Evolutionary conservation across 2,888 invertebrate species (phyloP).

Genomic region (Netelia melanura): DNA sequence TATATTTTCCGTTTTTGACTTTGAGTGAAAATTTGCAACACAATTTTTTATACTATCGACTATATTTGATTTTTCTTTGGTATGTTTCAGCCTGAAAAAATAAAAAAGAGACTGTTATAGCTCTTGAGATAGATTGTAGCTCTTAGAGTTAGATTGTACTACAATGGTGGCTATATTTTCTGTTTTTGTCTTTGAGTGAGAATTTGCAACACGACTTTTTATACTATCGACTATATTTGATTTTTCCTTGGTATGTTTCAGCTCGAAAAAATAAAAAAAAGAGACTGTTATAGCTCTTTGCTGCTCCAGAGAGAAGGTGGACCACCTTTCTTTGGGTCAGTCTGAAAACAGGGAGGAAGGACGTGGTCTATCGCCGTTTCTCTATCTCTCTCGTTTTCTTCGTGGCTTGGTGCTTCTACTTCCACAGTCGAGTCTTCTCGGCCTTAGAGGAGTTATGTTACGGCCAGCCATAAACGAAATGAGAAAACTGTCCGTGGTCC

Average conservation of each 20-base stretch:
- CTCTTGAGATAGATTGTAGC: too few relatives aligned
- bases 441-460: slow-evolving; percentile 81
- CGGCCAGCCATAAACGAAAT: slow-evolving; percentile 83
- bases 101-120: neutral
- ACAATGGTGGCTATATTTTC: neutral
- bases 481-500: slow-evolving; percentile 81
- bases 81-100: neutral
- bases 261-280: neutral
- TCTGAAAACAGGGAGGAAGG: slow-evolving; percentile 40
- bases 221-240: too few relatives aligned
- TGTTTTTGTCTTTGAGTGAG: too few relatives aligned
- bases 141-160: neutral
- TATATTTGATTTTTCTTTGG: neutral
- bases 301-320: neutral
- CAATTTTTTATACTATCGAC: too few relatives aligned
- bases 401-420: slow-evolving; percentile 26
- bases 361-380: slow-evolving; percentile 41
- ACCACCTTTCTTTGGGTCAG: slow-evolving; percentile 32
- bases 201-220: too few relatives aligned
- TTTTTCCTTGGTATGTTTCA: neutral
- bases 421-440: slow-evolving; percentile 30
- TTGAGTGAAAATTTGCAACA: too few relatives aligned
- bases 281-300: slow-evolving; percentile 5
- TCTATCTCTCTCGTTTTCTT: slow-evolving; percentile 33
- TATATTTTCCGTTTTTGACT: neutral